Evolutionary conservation across 2,113 vertebrate species (phyloP), one percentile per base, ranked within the genome.

Genomic region (Chauna torquata): DNA sequence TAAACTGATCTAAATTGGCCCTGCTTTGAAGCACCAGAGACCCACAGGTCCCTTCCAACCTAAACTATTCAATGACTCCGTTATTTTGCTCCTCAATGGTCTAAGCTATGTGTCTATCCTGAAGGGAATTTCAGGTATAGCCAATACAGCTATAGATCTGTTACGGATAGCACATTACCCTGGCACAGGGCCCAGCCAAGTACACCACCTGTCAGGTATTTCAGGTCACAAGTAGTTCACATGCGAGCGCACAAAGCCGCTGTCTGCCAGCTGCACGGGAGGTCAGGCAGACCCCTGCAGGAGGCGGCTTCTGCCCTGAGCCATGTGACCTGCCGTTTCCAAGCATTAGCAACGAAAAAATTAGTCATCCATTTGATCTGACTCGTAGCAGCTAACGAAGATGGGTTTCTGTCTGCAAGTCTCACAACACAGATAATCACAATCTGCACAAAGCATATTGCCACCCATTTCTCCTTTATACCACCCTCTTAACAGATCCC

Each of bases 231-330:
- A 34, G 40, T 0, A 18, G 14, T 7, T 34, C 49, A 19, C 23
- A 1, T 2, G 19, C 0, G n/a, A 77, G n/a, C 64, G 5, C 3
- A 15, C 13, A 22, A n/a, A 40, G 42, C 65, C 59, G 52, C 79
- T 52, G 36, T 17, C 57, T 13, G 32, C 40, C 70, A 54, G 32
- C 44, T 18, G 38, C 34, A 2, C 8, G 3, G 22, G 38, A 6
- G 50, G 64, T 45, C 45, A 44, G 34, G 20, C 45, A 83, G 71
- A 66, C 18, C 30, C 78, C 27, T 36, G 52, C 42, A 47, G 70
- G 58, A 71, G 70, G 9, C 2, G 23, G 32, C 15, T 22, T 65
- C 92, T 76, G 57, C n/a, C 76, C 44, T 8, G 13, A 69, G 47
- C 74, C 45, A 36, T 10, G 7, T 5, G 9, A 66, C 19, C 34